Evolutionary conservation across 2,797 vertebrate species (phyloP), one percentile per base, ranked within the genome.

Genomic region (Bovichtus diacanthus): DNA sequence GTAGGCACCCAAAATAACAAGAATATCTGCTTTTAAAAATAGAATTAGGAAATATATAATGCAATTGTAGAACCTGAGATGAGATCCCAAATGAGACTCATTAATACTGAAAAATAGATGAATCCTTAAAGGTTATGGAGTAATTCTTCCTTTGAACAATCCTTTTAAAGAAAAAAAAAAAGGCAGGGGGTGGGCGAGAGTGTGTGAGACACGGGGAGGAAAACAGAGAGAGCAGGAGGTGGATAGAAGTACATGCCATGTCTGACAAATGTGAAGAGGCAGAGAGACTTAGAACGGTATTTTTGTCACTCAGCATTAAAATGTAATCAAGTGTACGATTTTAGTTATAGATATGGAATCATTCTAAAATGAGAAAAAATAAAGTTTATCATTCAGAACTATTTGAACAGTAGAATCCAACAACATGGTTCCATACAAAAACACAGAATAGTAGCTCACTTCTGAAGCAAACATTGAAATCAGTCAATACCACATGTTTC

Each of bases 11-110:
- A 43, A 75, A 72, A 63, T 69, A 72, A 74, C 38, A 41, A 49
- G 44, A 78, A 65, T 53, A 27, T 55, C n/a, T 67, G 23, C 27
- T 76, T 81, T 81, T 63, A 69, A 79, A 70, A 44, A 59, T 51
- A 38, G 21, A 84, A 64, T 61, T 55, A 29, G 39, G 25, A 70
- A 64, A 71, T 74, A 64, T 83, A 59, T 43, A 39, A 76, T 19
- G 27, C 21, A 51, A 3, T 50, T 67, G 25, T 62, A 38, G 31
- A 70, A 54, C 7, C 16, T 19, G 39, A 70, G 0, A 38, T 44
- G 21, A 62, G 49, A 78, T 69, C 62, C 53, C 27, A 84, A 76
- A 72, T 76, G 58, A 78, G 64, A 41, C 59, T 65, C 59, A 72
- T 76, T 66, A 56, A 71, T 62, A 56, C 29, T 70, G 60, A 64